Percentiles rank a stretch among this genome's conserved stretches.
Conservation (phyloP, 2,888 invertebrate genomes). For the Miltochrista miniata region DNA sequence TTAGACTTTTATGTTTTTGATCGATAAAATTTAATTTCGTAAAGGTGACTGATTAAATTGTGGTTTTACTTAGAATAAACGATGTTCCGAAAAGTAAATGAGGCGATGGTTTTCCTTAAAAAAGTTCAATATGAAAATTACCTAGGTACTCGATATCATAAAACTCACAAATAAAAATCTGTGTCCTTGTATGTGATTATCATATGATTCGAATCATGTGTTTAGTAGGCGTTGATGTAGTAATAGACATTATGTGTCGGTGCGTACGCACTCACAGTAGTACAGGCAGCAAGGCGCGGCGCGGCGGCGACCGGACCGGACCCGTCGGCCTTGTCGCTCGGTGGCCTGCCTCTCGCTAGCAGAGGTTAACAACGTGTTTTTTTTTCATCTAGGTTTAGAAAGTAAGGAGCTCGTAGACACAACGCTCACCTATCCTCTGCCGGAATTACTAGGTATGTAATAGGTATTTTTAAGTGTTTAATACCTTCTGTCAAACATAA, state of each 20-base stretch:
- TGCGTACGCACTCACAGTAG: constrained; percentile 42
- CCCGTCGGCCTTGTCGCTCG: constrained; percentile 75
- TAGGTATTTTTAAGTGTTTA: too few relatives aligned
- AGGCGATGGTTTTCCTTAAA: too few relatives aligned
- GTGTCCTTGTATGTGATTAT: constrained; percentile 15
- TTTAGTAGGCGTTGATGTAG: constrained; percentile 30
- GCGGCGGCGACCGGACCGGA: constrained; percentile 62
- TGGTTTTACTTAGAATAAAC: too few relatives aligned
- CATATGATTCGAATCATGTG: constrained; percentile 22
- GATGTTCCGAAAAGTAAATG: too few relatives aligned
- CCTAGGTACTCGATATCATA: not conserved
- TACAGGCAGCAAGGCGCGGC: constrained; percentile 30
- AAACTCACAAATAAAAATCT: constrained; percentile 1
- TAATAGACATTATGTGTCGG: constrained; percentile 28
- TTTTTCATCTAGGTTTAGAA: constrained; percentile 81
- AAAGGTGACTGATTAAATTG: too few relatives aligned
- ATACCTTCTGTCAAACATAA: too few relatives aligned
- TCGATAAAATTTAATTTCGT: too few relatives aligned
- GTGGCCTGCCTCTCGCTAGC: constrained; percentile 73
- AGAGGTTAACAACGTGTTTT: constrained; percentile 78
- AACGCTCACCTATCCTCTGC: constrained; percentile 44
- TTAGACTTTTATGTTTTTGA: too few relatives aligned
- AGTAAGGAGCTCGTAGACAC: constrained; percentile 68
- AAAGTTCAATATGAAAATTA: not conserved
- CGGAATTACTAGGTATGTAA: constrained; percentile 18